A percentile compares a stretch with the other conserved stretches of the same genome.
Conservation (phyloP, 1,140 invertebrate species). For the Drosophila parvula region DNA sequence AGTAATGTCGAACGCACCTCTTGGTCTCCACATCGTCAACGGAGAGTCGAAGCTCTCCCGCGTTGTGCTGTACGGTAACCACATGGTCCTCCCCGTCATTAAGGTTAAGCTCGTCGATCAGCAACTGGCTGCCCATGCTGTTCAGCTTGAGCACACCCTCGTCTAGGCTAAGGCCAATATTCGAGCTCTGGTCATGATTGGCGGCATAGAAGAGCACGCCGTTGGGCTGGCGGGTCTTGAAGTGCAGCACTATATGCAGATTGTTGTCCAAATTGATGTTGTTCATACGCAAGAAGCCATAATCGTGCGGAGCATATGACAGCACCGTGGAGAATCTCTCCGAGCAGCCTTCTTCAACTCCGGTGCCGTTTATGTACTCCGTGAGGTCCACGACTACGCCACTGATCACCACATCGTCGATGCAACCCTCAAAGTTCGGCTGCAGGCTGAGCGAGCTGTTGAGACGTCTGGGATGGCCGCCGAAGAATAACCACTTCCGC, state of each 20-base stretch:
- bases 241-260: constrained; percentile 93
- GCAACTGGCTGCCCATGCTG: constrained; percentile 87
- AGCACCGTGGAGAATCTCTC: constrained; percentile 85
- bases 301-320: constrained; percentile 84
- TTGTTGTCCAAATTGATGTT: constrained; percentile 86
- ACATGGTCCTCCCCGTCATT: constrained; percentile 97
- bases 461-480: constrained; percentile 91
- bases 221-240: constrained; percentile 91
- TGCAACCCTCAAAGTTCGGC: constrained; percentile 96
- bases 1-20: constrained; percentile 84
- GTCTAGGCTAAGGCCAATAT: constrained; percentile 88
- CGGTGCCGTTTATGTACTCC: constrained; percentile 90
- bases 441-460: constrained; percentile 88
- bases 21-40: constrained; percentile 92
- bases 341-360: constrained; percentile 93
- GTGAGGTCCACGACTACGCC: constrained; percentile 91
- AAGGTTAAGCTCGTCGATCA: constrained; percentile 87
- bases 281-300: constrained; percentile 88
- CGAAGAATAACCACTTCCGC: constrained; percentile 92
- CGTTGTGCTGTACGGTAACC: constrained; percentile 91
- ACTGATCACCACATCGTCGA: constrained; percentile 92
- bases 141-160: constrained; percentile 89
- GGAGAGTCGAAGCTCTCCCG: constrained; percentile 88
- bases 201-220: constrained; percentile 92
- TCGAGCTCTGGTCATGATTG: constrained; percentile 87